Conservation (phyloP, 2,113 vertebrate genomes). For the Daubentonia madagascariensis region DNA sequence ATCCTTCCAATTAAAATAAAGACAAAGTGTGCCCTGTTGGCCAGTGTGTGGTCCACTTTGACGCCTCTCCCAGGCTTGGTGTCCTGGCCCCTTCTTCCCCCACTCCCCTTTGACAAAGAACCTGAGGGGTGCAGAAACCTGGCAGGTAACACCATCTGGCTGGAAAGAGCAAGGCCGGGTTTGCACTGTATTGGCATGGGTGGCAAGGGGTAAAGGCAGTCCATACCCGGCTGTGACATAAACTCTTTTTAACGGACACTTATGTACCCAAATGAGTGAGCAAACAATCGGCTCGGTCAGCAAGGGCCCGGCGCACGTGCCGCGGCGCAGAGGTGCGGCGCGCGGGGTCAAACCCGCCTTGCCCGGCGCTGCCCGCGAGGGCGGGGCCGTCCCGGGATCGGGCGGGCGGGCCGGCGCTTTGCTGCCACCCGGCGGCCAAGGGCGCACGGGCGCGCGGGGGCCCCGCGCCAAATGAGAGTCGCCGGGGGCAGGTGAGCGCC, state of each 20-base stretch:
- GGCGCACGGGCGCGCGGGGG: fast-evolving
- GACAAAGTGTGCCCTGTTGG: neutral
- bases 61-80: neutral
- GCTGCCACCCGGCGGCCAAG: neutral
- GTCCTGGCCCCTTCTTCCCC: neutral
- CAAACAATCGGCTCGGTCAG: neutral
- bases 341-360: neutral
- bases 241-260: neutral
- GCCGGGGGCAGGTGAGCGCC: neutral
- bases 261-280: neutral
- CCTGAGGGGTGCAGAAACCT: too few species aligned
- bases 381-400: too few species aligned
- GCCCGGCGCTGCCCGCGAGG: neutral
- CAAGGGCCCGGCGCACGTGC: neutral
- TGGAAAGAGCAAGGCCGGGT: neutral
- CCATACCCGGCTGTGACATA: neutral
- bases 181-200: neutral
- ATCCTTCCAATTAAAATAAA: neutral
- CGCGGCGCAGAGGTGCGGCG: neutral
- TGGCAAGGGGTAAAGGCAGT: neutral
- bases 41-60: neutral
- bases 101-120: neutral
- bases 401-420: neutral
- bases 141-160: neutral
- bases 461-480: fast-evolving